Evolutionary conservation across 1,140 invertebrate species (phyloP), one percentile per base, ranked within the genome.

Genomic region (Steinernema feltiae): DNA sequence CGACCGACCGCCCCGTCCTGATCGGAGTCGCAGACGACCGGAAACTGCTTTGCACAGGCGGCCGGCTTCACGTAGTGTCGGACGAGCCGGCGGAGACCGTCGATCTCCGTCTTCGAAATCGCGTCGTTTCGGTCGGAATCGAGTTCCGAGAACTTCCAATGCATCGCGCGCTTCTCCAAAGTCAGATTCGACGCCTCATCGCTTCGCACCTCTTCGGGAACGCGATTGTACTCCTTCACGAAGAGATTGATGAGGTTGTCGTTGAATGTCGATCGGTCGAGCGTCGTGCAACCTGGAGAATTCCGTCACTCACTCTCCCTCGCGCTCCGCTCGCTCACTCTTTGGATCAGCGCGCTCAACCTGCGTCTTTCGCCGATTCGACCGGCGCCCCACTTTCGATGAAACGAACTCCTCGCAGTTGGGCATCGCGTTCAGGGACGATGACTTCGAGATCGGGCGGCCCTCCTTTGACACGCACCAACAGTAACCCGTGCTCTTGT

Each of bases 31-130:
- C 94, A 96, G 77, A 91, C 91, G 72, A 91, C 90, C 0, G 92
- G 90, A 88, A 95, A 96, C n/a, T 90, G 91, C 79, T 92, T 91
- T 71, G 93, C 93, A 87, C 94, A 96, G 76, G 92, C 90, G 86
- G 92, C 92, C 12, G 94, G 94, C 80, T 92, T 92, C 24, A 95
- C 92, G 29, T 92, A 91, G 87, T 93, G 93, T 84, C 92, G 92
- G 0, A 94, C 91, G 30, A 95, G 89, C 77, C 91, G 89, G 73
- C 91, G 90, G 1, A 96, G 87, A 75, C 92, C 91, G 78, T 91
- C 89, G 81, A 94, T 93, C 86, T 97, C 94, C 35, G 89, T 89
- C 79, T 91, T 91, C 82, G 92, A 91, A 70, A 97, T 87, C 63
- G 89, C 88, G 30, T 90, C 89, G 87, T 94, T 92, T 17, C 88